These are phyloP conservation scores for Charina bottae DNA, from an alignment of 2,113 vertebrate genomes.

Conservation along the genomic window DNA sequence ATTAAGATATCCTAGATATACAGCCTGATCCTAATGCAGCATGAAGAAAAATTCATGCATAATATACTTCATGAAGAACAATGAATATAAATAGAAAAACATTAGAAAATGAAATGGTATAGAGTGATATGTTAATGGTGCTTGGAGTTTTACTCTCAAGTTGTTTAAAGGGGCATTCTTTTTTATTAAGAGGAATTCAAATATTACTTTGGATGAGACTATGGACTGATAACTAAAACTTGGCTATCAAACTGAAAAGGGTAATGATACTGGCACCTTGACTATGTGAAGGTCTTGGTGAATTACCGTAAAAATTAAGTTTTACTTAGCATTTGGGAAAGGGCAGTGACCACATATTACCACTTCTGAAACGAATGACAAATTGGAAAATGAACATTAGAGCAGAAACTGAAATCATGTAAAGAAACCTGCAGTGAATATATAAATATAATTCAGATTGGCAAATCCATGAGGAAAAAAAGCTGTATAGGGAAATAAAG, in stretches of 20 bases:
- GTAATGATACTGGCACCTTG: constrained; percentile 32
- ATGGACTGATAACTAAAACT: neutral
- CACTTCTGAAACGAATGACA: constrained; percentile 35
- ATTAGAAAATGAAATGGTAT: constrained; percentile 26
- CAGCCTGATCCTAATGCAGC: constrained; percentile 23
- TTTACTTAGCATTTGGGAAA: constrained; percentile 44
- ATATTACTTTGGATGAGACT: constrained; percentile 28
- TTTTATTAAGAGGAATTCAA: constrained; percentile 23
- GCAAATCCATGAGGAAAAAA: neutral
- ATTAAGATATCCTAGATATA: neutral
- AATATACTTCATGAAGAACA: constrained; percentile 3
- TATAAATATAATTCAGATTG: neutral
- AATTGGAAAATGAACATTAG: constrained; percentile 18
- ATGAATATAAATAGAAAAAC: neutral
- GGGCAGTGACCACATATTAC: constrained; percentile 25
- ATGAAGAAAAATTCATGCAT: constrained; percentile 28
- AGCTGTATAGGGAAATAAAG: neutral
- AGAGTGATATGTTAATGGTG: fast-evolving
- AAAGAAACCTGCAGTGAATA: constrained; percentile 15
- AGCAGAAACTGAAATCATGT: constrained; percentile 10
- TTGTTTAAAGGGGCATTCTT: constrained; percentile 25
- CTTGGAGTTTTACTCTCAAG: neutral
- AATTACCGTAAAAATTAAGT: constrained; percentile 31
- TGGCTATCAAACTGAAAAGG: constrained; percentile 24
- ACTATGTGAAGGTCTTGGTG: constrained; percentile 33